Conservation (phyloP, 2,797 vertebrate genomes). For the Pipistrellus kuhlii region DNA sequence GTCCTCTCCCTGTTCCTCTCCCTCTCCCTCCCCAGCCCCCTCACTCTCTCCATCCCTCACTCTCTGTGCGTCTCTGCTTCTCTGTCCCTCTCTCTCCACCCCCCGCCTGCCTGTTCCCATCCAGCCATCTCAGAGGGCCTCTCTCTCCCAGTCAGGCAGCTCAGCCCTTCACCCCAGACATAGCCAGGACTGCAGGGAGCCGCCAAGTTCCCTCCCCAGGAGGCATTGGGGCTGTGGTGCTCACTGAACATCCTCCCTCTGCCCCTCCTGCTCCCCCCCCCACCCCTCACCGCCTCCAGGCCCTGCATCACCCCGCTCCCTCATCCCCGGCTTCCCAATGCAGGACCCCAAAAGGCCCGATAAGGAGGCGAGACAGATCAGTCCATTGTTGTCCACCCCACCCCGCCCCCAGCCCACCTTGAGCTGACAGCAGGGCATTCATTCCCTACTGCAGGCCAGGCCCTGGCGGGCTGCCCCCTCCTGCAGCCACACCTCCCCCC, state of each 20-base stretch:
- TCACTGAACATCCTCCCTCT: rapidly evolving
- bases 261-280: neutral
- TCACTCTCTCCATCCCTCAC: neutral
- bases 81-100: neutral
- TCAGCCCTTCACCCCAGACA: neutral
- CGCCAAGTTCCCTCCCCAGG: neutral
- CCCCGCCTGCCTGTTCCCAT: rapidly evolving
- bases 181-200: neutral
- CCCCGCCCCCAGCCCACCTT: neutral
- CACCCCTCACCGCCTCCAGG: rapidly evolving
- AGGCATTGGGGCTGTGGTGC: no score
- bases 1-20: neutral
- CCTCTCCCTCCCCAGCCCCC: neutral
- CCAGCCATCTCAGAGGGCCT: neutral
- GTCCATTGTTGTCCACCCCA: rapidly evolving
- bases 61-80: neutral
- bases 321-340: rapidly evolving
- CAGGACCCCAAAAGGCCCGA: neutral
- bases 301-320: neutral
- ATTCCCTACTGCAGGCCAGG: neutral
- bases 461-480: neutral
- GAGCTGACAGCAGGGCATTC: neutral
- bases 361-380: neutral
- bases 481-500: no score
- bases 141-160: neutral